Evolutionary conservation across 2,113 vertebrate species (phyloP).

Genomic region (Cromileptes altivelis): DNA sequence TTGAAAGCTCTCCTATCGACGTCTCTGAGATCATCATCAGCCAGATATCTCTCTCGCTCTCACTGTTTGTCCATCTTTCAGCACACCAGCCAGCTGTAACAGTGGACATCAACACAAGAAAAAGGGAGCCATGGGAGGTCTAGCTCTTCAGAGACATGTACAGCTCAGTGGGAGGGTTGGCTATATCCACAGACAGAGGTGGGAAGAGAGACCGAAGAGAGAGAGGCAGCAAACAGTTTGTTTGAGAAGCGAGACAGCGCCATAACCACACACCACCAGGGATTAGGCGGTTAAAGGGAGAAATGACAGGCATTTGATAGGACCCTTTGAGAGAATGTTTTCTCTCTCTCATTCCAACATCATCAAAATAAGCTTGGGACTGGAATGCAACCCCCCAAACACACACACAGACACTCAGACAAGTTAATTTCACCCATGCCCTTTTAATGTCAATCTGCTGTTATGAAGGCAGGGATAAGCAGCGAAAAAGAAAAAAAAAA

Average conservation of each 20-base stretch:
- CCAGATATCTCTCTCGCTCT: neutral
- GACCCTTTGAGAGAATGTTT: constrained; percentile 58
- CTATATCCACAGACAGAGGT: constrained; percentile 13
- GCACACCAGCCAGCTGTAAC: constrained; percentile 7
- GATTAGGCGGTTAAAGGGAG: constrained; percentile 65
- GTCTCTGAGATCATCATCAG: too few species aligned
- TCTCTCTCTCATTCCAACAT: constrained; percentile 47
- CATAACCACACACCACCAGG: constrained; percentile 47
- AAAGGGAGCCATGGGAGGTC: constrained; percentile 6
- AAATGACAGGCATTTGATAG: constrained; percentile 68
- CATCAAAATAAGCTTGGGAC: constrained; percentile 51
- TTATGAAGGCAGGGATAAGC: constrained; percentile 57
- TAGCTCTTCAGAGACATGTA: constrained; percentile 24
- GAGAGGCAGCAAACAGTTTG: constrained; percentile 29
- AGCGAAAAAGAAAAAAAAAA: constrained; percentile 7
- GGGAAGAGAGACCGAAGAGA: constrained; percentile 13
- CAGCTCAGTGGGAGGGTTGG: constrained; percentile 22
- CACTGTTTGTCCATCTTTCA: neutral
- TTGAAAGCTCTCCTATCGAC: too few species aligned
- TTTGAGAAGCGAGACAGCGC: constrained; percentile 33
- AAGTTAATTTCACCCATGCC: constrained; percentile 67
- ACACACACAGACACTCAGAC: constrained; percentile 11
- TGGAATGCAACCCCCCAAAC: constrained; percentile 39
- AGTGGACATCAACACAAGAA: constrained; percentile 22
- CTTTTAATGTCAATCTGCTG: constrained; percentile 69